Evolutionary conservation across 1,140 invertebrate species (phyloP).

Genomic region (Manduca sexta): DNA sequence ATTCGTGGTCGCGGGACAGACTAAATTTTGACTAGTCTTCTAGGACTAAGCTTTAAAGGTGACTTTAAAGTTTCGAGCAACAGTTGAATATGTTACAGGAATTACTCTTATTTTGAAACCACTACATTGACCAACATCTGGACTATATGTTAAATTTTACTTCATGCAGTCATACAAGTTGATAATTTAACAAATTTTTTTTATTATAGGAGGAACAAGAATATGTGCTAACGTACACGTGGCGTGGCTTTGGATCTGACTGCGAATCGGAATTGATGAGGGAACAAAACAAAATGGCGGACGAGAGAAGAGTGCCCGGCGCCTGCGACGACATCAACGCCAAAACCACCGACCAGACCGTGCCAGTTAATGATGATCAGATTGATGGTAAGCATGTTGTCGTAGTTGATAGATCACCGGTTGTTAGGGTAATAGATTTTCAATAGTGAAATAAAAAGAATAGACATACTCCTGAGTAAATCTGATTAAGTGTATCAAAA

Average conservation of each 20-base stretch:
- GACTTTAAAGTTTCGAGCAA: too few species aligned
- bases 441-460: background rate
- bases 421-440: too few species aligned
- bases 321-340: conserved; percentile 18
- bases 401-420: too few species aligned
- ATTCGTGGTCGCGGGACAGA: too few species aligned
- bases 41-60: too few species aligned
- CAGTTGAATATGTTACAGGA: too few species aligned
- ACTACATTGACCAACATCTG: too few species aligned
- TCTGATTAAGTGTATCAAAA: too few species aligned
- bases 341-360: conserved; percentile 47
- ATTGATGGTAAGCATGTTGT: conserved; percentile 35
- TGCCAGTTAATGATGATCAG: conserved; percentile 38
- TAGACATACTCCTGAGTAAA: background rate
- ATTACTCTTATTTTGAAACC: too few species aligned
- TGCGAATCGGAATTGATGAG: conserved; percentile 47
- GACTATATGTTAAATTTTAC: too few species aligned
- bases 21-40: too few species aligned
- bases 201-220: conserved; percentile 55
- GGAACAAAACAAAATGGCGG: conserved; percentile 40
- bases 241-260: conserved; percentile 57
- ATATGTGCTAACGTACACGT: conserved; percentile 53
- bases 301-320: conserved; percentile 48
- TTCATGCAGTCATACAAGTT: too few species aligned
- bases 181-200: background rate